phyloP scores from a whole-genome alignment of 2,113 vertebrate genomes.

The Maccullochella peelii region DNA sequence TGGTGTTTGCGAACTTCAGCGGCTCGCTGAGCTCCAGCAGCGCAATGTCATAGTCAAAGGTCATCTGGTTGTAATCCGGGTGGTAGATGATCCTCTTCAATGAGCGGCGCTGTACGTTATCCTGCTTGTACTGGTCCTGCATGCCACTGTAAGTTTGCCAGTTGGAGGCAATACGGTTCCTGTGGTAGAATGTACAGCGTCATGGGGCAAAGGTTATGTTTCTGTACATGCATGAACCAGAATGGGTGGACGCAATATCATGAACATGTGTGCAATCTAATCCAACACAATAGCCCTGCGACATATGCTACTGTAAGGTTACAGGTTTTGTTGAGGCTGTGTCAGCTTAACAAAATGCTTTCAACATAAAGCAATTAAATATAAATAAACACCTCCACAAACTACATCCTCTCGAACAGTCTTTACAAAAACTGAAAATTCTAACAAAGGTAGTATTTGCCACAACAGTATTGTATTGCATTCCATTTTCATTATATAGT shows the following conservation, averaged over 20 bases:
- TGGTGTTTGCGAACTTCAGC: constrained; percentile 80
- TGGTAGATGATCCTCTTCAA: constrained; percentile 82
- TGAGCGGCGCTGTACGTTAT: not conserved
- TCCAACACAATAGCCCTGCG: not conserved
- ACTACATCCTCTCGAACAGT: not conserved
- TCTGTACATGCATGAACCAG: not conserved
- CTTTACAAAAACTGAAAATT: not conserved
- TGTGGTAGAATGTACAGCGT: constrained; percentile 58
- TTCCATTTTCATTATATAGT: not conserved
- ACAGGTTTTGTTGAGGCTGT: not conserved
- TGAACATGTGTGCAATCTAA: not conserved
- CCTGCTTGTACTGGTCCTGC: constrained; percentile 83
- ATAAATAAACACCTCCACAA: not conserved
- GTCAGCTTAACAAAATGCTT: not conserved
- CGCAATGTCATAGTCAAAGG: constrained; percentile 84
- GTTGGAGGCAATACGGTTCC: constrained; percentile 76
- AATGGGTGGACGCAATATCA: not conserved
- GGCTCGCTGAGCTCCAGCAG: constrained; percentile 83
- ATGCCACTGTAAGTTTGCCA: constrained; percentile 93
- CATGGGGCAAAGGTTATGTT: constrained; percentile 20
- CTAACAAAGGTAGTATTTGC: not conserved
- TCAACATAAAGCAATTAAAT: not conserved
- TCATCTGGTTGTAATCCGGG: constrained; percentile 79
- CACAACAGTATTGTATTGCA: not conserved
- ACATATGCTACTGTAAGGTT: not conserved